Evolutionary conservation across 30 jellyfish, hydroid and myxozoan genomes (phyloP), one percentile per base, ranked within the genome.

Genomic region (Aurelia coerulea): DNA sequence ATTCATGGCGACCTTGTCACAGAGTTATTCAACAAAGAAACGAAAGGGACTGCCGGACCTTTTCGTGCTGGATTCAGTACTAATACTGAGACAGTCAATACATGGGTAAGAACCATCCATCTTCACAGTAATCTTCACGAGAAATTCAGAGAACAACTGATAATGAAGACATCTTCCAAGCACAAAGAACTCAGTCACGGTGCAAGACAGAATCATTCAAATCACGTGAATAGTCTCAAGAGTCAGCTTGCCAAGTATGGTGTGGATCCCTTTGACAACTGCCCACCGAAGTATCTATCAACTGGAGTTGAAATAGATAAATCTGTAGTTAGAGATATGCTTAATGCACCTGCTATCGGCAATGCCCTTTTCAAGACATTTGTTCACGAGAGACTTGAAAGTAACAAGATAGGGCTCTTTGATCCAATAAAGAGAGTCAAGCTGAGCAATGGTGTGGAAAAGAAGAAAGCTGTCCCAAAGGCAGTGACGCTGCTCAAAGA

Each of bases 1-100:
- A 62, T 86, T 33, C 91, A 75, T 56, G 84, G 95, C 5, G 95
- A 86, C 80, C 62, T 86, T 5, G 49, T 86, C 17, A 86, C 91
- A 8, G 91, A 86, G 37, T 31, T 86, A 70, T 86, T 86, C 54
- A 77, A 80, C 74, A 80, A 80, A 39, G 83, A 80, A 35, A 80
- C 83, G 42, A 65, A 80, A 65, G 83, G 90, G 12, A 80, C 90
- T 4, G 90, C 90, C 14, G 90, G 90, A 66, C 90, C 83, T 31
- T 80, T 80, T 67, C 69, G 83, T 13, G 41, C 74, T 39, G 83
- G 90, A 14, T 80, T 80, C 49, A 80, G 90, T 42, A 67, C 83
- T 23, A 80, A 65, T 53, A 62, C 56, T 17, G 83, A 49, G 64
- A 17, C 83, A 42, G 90, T 80, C 1, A 80, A 80, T 52, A 80